phyloP scores from a whole-genome alignment of 2,113 vertebrate species.

The Amia ocellicauda region DNA sequence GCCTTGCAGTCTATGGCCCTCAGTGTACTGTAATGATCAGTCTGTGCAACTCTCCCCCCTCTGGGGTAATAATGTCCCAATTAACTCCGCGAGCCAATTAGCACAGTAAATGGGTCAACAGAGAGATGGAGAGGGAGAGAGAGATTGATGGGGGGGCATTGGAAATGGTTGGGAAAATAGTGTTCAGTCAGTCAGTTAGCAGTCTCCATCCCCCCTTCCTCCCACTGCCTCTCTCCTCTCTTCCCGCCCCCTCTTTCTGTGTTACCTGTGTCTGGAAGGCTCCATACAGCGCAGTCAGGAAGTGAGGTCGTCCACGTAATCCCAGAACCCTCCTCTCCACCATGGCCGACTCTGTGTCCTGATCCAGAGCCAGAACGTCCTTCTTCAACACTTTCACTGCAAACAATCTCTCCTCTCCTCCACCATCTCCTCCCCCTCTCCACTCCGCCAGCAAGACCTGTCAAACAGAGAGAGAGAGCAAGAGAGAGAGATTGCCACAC shows the following conservation, averaged over 20 bases:
- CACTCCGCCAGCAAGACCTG: slow-evolving; percentile 88
- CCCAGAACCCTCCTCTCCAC: slow-evolving; percentile 85
- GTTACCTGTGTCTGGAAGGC: slow-evolving; percentile 83
- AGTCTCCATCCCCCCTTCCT: not conserved
- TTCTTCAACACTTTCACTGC: slow-evolving; percentile 90
- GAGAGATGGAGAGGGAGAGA: no score
- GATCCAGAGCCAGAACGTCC: slow-evolving; percentile 87
- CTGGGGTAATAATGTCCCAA: slow-evolving; percentile 42
- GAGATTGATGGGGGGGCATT: no score
- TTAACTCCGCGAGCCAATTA: slow-evolving; percentile 35
- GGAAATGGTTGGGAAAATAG: no score
- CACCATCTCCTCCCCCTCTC: no score
- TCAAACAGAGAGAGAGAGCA: not conserved
- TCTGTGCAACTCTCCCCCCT: slow-evolving; percentile 40
- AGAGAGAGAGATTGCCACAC: not conserved
- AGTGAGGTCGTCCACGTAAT: slow-evolving; percentile 74
- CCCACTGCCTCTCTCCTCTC: no score
- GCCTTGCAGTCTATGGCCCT: slow-evolving; percentile 30
- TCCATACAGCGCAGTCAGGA: slow-evolving; percentile 82
- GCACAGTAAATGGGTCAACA: not conserved
- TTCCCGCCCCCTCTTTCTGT: not conserved
- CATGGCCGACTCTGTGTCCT: slow-evolving; percentile 88
- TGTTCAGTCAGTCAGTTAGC: no score
- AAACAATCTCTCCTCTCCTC: slow-evolving; percentile 76
- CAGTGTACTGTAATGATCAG: slow-evolving; percentile 51